Base-by-base conservation (phyloP, 2,888 invertebrate genomes). In the Ormyrus nitidulus region DNA sequence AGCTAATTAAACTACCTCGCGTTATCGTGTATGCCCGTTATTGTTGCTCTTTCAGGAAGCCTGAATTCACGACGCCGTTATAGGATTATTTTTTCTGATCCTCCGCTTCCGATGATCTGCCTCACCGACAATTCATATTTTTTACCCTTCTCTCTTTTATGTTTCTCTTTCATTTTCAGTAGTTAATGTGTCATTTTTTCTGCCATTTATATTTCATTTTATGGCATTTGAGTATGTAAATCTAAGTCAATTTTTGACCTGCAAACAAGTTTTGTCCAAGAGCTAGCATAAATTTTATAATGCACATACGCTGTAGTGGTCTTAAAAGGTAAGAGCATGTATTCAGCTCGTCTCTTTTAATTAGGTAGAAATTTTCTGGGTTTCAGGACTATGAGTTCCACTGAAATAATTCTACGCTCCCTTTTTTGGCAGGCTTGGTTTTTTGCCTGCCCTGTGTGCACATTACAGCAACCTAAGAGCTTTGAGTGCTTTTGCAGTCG, bases 1-100 rank as follows among this genome's bases (percentile, higher is more conserved):
- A 69, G 53, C 76, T 77, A 64, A 77, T 77, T 77, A 77, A 71
- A 71, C 70, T 62, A 74, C 59, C 8, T 2, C 49, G 4, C 10
- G n/a, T 13, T 13, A 58, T 58, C 66, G 51, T 65, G 49, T 6
- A 2, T 19, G 34, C 7, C 34, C 10, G 10, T 49, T 72, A 10
- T 72, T 5, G 9, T 34, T 44, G 46, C 10, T 46, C 13, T 10
- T 9, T 51, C 51, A 6, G 10, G 10, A 0, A 10, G n/a, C 44
- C 44, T 19, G 51, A 34, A 19, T 66, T 6, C 19, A 6, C 34
- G 10, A 51, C 53, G 34, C 5, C 53, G 6, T 10, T 53, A 7
- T 53, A 9, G 19, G 4, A 19, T 51, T 4, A 8, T 65, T 65
- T 8, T 11, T 53, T 65, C n/a, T 34, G 34, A 34, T 3, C 34